Percentiles rank a stretch among this genome's conserved stretches.
Evolutionary conservation across 2,888 invertebrate genomes (phyloP).

Genomic region (Phyto melanocephala): DNA sequence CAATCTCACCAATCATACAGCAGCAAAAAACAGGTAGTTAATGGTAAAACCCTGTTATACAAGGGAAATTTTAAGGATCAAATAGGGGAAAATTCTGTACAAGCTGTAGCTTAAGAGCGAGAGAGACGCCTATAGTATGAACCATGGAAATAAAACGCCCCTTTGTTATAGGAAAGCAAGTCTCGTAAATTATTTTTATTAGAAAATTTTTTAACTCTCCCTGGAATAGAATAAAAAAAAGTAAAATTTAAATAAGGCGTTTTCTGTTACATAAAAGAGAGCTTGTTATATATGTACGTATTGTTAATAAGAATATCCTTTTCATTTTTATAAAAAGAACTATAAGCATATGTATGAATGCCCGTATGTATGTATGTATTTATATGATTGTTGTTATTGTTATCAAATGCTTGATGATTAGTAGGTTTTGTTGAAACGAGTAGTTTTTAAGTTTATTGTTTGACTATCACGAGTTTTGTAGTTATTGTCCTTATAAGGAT

Average conservation of each 20-base stretch:
- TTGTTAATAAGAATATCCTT: not conserved
- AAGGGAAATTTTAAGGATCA: slow-evolving; percentile 48
- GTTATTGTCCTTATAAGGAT: slow-evolving; percentile 13
- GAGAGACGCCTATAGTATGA: not conserved
- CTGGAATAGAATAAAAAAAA: too few species aligned
- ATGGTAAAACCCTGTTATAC: not conserved
- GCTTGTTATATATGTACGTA: not conserved
- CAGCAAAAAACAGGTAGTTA: slow-evolving; percentile 10
- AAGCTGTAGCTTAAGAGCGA: not conserved
- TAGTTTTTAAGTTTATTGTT: slow-evolving; percentile 47
- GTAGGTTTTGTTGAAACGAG: slow-evolving; percentile 33
- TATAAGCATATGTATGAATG: not conserved
- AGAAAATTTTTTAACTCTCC: not conserved
- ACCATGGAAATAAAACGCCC: slow-evolving; percentile 33
- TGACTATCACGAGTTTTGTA: slow-evolving; percentile 5
- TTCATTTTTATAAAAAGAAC: not conserved
- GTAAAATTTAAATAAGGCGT: not conserved
- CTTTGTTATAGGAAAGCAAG: not conserved
- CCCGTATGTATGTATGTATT: too few species aligned
- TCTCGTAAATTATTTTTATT: not conserved
- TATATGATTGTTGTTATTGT: slow-evolving; percentile 25
- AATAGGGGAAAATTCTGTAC: not conserved
- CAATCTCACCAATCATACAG: slow-evolving; percentile 48
- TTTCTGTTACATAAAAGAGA: not conserved
- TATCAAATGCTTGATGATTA: slow-evolving; percentile 27